Evolutionary conservation across 2,113 vertebrate genomes (phyloP).

Genomic region (Ahaetulla prasina): DNA sequence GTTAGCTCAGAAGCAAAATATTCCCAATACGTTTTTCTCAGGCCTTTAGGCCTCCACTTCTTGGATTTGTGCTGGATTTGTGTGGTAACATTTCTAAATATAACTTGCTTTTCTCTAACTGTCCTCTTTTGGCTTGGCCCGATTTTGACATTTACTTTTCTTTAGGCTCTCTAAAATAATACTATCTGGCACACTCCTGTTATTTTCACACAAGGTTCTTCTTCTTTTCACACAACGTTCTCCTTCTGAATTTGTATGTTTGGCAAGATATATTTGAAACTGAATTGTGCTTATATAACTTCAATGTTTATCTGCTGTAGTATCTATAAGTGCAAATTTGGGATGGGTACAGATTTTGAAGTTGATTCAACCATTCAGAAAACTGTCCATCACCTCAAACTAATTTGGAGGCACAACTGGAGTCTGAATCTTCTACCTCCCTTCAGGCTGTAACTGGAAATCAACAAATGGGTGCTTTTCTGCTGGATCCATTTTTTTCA

Average conservation of each 20-base stretch:
- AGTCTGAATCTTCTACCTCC: not conserved
- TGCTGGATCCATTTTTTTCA: not conserved
- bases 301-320: not conserved
- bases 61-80: not conserved
- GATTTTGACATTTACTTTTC: not conserved
- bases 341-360: not conserved
- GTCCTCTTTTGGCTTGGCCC: not conserved
- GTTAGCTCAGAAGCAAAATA: constrained; percentile 2
- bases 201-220: not conserved
- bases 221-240: not conserved
- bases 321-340: not conserved
- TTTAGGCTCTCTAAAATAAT: not conserved
- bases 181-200: not conserved
- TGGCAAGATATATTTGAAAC: not conserved
- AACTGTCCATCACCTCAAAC: not conserved
- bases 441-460: not conserved
- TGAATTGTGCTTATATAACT: not conserved
- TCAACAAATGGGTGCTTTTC: not conserved
- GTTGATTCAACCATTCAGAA: not conserved
- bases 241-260: not conserved
- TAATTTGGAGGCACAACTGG: not conserved
- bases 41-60: not conserved
- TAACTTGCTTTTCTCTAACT: not conserved
- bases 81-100: not conserved
- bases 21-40: not conserved